Evolutionary conservation across 1,140 invertebrate species (phyloP).

Genomic region (Saxidomus purpurata): DNA sequence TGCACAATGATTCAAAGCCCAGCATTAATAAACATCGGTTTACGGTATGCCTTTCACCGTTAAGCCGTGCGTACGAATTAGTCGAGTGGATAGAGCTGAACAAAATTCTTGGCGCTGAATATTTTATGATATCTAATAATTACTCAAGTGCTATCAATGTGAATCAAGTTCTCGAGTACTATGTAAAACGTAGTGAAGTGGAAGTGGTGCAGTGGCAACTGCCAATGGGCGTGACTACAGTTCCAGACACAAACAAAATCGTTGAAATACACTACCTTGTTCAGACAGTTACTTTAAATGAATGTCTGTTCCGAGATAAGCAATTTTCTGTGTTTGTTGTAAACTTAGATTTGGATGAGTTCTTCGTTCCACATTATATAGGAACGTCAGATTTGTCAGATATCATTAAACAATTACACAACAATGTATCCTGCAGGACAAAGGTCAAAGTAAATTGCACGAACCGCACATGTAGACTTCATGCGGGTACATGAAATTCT

Average conservation of each 20-base stretch:
- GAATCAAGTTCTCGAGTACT: conserved; percentile 90
- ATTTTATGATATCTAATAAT: conserved; percentile 98
- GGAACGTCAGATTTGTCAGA: not conserved
- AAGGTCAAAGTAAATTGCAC: conserved; percentile 95
- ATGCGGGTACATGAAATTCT: conserved; percentile 98
- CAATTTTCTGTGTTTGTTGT: conserved; percentile 49
- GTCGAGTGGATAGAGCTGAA: conserved; percentile 98
- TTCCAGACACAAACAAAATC: conserved; percentile 52
- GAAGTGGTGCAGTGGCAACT: conserved; percentile 94
- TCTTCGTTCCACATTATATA: conserved; percentile 55
- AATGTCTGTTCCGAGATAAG: conserved; percentile 62
- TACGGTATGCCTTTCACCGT: conserved; percentile 96
- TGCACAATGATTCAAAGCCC: not conserved
- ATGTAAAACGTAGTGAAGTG: conserved; percentile 89
- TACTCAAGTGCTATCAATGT: conserved; percentile 94
- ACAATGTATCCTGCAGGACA: not conserved
- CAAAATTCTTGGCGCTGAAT: conserved; percentile 93
- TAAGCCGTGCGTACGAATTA: conserved; percentile 93
- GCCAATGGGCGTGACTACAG: conserved; percentile 89
- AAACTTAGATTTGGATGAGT: conserved; percentile 65
- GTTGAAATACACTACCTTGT: conserved; percentile 59
- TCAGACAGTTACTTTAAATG: conserved; percentile 60
- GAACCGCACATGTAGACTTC: conserved; percentile 93
- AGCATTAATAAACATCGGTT: conserved; percentile 85
- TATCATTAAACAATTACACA: not conserved